Conservation (phyloP, 1,140 invertebrate genomes). For the Polyergus mexicanus region DNA sequence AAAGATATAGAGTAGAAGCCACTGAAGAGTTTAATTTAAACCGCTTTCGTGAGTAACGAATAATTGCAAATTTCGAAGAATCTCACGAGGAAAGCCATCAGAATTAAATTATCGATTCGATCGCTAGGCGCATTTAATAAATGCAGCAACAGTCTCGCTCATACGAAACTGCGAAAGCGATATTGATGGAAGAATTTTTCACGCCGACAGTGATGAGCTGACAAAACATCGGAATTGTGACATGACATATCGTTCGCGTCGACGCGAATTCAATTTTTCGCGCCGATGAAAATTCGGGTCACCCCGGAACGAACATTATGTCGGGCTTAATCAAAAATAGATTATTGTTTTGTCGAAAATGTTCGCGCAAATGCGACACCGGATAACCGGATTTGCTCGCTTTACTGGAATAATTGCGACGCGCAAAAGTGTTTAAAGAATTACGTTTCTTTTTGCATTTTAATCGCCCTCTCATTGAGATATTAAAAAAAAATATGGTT, state of each 20-base stretch:
- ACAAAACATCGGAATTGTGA: constrained; percentile 48
- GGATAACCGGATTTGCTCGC: constrained; percentile 33
- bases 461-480: background rate
- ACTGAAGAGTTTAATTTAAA: background rate
- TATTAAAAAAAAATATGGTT: no score
- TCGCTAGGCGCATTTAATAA: background rate
- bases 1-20: background rate
- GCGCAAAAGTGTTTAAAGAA: background rate
- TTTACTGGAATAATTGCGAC: constrained; percentile 1
- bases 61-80: background rate
- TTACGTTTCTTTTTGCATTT: background rate
- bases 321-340: constrained; percentile 50
- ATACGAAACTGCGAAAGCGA: constrained; percentile 25
- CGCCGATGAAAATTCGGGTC: constrained; percentile 37
- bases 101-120: constrained; percentile 12
- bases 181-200: constrained; percentile 57
- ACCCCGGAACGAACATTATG: constrained; percentile 22
- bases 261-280: constrained; percentile 45
- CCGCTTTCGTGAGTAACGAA: background rate
- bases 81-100: background rate
- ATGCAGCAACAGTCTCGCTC: background rate
- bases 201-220: constrained; percentile 29
- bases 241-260: constrained; percentile 32
- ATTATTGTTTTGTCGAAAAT: constrained; percentile 51
- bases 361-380: constrained; percentile 4